Evolutionary conservation across 2,797 vertebrate genomes (phyloP).

Genomic region (Numenius phaeopus): DNA sequence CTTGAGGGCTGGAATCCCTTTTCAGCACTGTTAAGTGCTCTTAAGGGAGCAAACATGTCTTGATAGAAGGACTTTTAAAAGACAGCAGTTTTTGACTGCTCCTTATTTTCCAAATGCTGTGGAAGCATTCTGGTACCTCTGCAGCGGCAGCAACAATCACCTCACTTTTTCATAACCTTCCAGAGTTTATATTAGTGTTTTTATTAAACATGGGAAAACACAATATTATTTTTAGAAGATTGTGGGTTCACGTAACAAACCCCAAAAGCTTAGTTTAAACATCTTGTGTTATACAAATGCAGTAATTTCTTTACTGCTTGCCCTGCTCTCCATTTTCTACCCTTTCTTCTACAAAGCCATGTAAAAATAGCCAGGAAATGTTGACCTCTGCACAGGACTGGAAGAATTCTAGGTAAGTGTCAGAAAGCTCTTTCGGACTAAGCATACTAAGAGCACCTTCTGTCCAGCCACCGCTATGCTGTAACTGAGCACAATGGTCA

Average conservation of each 20-base stretch:
- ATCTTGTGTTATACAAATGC: background rate
- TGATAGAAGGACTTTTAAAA: background rate
- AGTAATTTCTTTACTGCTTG: background rate
- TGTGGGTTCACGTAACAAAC: background rate
- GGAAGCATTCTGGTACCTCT: background rate
- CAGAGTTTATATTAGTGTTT: background rate
- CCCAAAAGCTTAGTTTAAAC: background rate
- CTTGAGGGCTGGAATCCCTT: background rate
- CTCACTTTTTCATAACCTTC: background rate
- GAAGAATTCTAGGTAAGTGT: background rate
- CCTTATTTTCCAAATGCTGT: background rate
- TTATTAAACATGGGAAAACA: background rate
- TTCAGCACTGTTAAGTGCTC: background rate
- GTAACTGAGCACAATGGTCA: background rate
- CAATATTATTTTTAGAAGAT: background rate
- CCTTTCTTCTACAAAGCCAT: background rate
- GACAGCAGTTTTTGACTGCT: background rate
- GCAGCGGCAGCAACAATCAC: background rate
- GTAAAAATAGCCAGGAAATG: background rate
- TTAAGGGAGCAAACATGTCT: background rate
- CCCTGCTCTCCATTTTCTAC: background rate
- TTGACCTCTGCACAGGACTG: background rate
- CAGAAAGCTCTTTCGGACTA: background rate
- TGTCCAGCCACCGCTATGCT: background rate
- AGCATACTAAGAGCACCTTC: accelerated